Conservation (phyloP, 23 tunicate species). For the Oikopleura dioica region DNA sequence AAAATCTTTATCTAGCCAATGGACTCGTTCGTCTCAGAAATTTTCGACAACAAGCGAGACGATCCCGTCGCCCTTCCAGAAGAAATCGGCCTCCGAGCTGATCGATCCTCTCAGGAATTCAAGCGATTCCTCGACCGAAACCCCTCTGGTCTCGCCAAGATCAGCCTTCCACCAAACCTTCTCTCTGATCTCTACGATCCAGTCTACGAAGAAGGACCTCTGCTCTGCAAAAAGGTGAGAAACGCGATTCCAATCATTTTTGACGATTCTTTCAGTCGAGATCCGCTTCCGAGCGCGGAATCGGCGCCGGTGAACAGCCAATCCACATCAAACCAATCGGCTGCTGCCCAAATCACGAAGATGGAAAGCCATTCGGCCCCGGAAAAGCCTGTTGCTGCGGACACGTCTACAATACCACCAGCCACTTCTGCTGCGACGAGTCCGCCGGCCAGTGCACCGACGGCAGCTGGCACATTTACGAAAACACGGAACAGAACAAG, state of each 20-base stretch:
- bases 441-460: background rate
- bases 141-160: background rate
- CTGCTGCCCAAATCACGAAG: slow-evolving; percentile 37
- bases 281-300: background rate
- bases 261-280: too few relatives aligned
- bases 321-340: slow-evolving; percentile 19
- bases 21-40: background rate
- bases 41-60: background rate
- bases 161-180: background rate
- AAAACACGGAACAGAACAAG: background rate
- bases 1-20: too few relatives aligned
- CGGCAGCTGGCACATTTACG: background rate
- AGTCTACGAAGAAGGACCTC: slow-evolving; percentile 10
- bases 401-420: slow-evolving; percentile 28
- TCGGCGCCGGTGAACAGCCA: background rate
- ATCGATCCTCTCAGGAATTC: background rate
- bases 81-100: slow-evolving; percentile 1
- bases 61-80: background rate
- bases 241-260: too few relatives aligned
- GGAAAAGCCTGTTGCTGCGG: slow-evolving; percentile 61
- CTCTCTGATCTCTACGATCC: background rate
- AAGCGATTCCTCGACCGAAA: background rate
- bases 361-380: slow-evolving; percentile 34
- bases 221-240: background rate
- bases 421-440: slow-evolving; percentile 34